Conservation (phyloP, 2,888 invertebrate genomes). For the Macrosiphum euphorbiae region DNA sequence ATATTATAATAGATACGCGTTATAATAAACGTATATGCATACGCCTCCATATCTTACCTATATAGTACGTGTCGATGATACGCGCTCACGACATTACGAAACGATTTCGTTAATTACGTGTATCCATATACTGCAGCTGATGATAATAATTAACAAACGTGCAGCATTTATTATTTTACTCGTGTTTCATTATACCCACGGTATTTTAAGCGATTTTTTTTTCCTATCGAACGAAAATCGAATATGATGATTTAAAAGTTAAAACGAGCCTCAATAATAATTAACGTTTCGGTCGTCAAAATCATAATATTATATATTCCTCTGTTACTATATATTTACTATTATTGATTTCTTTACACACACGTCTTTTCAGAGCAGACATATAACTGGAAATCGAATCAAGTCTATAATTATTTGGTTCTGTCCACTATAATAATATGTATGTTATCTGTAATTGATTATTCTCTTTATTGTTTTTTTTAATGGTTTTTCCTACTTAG, state of each 20-base stretch:
- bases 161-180: neutral
- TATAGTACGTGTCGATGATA: neutral
- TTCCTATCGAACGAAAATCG: neutral
- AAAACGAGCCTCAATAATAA: neutral
- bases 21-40: neutral
- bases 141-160: neutral
- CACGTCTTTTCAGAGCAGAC: neutral
- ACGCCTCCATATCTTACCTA: neutral
- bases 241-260: neutral
- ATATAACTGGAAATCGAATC: neutral
- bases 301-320: neutral
- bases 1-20: neutral
- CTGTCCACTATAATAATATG: neutral
- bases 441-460: neutral
- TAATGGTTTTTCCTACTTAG: neutral
- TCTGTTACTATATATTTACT: neutral
- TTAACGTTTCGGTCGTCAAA: neutral
- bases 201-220: neutral
- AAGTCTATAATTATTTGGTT: constrained; percentile 3
- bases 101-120: neutral
- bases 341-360: neutral
- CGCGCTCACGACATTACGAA: neutral
- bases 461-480: neutral
- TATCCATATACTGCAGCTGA: neutral
- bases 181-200: neutral